Evolutionary conservation across 1,140 invertebrate genomes (phyloP).

Genomic region (Heliconius nattereri): DNA sequence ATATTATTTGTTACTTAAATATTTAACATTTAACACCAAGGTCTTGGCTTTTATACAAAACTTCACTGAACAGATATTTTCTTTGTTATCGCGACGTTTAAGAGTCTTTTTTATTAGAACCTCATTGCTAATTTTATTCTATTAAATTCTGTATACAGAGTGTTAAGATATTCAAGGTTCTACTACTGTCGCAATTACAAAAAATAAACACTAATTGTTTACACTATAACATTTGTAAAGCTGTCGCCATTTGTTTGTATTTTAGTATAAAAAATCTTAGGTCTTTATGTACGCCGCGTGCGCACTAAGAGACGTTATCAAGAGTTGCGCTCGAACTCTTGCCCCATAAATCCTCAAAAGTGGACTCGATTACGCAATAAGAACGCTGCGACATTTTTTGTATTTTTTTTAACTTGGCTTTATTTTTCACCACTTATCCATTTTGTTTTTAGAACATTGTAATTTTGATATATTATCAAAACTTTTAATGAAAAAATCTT

Average conservation of each 20-base stretch:
- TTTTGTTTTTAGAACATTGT: neutral
- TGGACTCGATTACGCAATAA: slow-evolving; percentile 70
- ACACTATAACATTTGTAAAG: slow-evolving; percentile 38
- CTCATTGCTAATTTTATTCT: neutral
- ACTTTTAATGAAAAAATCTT: too few relatives aligned
- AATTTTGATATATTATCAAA: too few relatives aligned
- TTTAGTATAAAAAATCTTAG: slow-evolving; percentile 50
- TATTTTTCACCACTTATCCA: neutral
- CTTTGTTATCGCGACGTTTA: neutral
- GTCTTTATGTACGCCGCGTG: slow-evolving; percentile 48
- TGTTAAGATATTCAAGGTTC: slow-evolving; percentile 23
- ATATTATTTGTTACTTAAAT: neutral
- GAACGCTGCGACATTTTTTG: slow-evolving; percentile 47
- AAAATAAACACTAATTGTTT: slow-evolving; percentile 14
- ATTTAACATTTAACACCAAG: neutral
- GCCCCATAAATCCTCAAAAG: slow-evolving; percentile 71
- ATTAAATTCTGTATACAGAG: neutral
- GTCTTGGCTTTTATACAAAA: neutral
- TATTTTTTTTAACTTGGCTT: neutral
- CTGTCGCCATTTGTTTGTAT: slow-evolving; percentile 53
- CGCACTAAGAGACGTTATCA: slow-evolving; percentile 69
- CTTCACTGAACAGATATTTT: neutral
- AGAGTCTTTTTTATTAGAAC: neutral
- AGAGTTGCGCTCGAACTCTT: slow-evolving; percentile 68
- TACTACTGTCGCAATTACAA: slow-evolving; percentile 5